These are phyloP conservation scores for Drosophila biarmipes DNA, from an alignment of 1,140 invertebrate species.

Conservation along the genomic window DNA sequence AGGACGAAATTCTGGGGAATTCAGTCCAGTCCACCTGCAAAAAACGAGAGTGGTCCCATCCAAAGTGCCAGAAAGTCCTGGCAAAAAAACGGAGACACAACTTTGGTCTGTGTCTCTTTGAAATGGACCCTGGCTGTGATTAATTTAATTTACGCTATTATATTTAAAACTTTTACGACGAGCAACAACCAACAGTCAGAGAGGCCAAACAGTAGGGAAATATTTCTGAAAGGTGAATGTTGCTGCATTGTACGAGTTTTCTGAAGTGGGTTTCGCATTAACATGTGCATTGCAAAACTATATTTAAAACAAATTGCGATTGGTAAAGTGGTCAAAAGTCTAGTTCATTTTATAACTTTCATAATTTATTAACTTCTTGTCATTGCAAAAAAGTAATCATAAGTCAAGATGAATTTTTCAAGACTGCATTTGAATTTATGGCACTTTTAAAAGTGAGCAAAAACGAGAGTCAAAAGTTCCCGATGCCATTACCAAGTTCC, in stretches of 20 bases:
- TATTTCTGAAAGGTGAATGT: conserved; percentile 11
- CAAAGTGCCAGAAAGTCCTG: conserved; percentile 2
- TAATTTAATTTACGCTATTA: conserved; percentile 54
- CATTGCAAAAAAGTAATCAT: neutral
- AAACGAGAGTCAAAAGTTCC: conserved; percentile 34
- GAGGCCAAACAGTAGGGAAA: neutral
- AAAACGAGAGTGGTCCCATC: conserved; percentile 5
- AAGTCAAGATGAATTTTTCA: conserved; percentile 6
- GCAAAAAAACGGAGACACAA: conserved; percentile 20
- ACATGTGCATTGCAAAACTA: neutral
- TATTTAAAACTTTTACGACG: conserved; percentile 31
- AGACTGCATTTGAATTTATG: conserved; percentile 57
- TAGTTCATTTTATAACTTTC: neutral
- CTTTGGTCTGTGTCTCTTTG: conserved; percentile 22
- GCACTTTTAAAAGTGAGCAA: conserved; percentile 48
- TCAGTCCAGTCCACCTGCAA: conserved; percentile 31
- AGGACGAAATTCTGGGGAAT: conserved; percentile 24
- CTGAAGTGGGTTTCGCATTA: neutral
- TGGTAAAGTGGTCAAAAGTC: neutral
- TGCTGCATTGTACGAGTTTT: neutral
- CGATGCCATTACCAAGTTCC: conserved; percentile 45
- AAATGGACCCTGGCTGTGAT: conserved; percentile 30
- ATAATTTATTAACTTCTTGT: neutral
- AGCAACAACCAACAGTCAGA: conserved; percentile 7
- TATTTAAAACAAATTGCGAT: conserved; percentile 5